Evolutionary conservation across 2,113 vertebrate species (phyloP).

Genomic region (Lepus europaeus): DNA sequence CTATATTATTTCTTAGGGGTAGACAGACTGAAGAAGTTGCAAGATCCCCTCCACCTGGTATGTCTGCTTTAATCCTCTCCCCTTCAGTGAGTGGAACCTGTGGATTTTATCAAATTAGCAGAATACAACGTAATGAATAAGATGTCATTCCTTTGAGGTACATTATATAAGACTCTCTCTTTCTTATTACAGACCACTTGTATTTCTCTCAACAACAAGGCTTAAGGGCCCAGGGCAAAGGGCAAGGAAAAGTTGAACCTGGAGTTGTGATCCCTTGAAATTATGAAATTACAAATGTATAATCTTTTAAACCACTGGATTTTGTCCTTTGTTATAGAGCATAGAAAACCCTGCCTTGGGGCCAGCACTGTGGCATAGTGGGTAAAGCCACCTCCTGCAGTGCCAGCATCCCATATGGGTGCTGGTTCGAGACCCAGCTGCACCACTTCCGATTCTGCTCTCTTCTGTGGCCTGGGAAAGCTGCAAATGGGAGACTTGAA

Average conservation of each 20-base stretch:
- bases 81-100: neutral
- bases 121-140: neutral
- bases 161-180: neutral
- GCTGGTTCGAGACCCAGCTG: no score
- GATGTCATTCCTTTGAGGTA: neutral
- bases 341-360: neutral
- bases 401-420: no score
- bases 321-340: neutral
- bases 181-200: neutral
- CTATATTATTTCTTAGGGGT: neutral
- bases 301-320: neutral
- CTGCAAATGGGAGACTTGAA: no score
- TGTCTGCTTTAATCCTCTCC: neutral
- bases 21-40: neutral
- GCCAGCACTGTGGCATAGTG: no score
- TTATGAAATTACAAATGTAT: neutral
- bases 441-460: no score
- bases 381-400: no score
- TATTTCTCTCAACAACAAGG: neutral
- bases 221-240: neutral
- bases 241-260: neutral
- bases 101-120: neutral
- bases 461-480: no score
- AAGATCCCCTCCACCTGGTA: neutral
- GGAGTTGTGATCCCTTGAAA: neutral